These are phyloP conservation scores for Ictalurus punctatus DNA, from an alignment of 2,113 vertebrate species.

Conservation along the genomic window DNA sequence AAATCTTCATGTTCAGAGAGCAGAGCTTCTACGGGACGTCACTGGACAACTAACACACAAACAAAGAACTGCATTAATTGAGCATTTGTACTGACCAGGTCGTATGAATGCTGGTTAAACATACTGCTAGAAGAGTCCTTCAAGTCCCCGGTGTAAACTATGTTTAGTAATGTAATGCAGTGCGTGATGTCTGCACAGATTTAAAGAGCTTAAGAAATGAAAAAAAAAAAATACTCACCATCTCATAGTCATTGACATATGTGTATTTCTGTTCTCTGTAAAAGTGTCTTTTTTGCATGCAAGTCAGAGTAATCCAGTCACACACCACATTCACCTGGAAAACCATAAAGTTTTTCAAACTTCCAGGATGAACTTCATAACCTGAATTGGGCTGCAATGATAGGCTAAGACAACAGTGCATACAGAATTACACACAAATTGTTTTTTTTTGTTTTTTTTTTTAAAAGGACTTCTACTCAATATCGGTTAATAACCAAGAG, in stretches of 20 bases:
- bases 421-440: not conserved
- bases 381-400: not conserved
- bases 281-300: conserved; percentile 76
- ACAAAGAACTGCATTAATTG: not conserved
- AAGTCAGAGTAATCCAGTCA: conserved; percentile 80
- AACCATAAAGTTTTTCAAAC: not conserved
- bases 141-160: not conserved
- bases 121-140: too few relatives aligned
- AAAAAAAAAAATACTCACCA: conserved; percentile 65
- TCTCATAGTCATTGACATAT: conserved; percentile 78
- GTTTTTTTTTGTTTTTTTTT: too few relatives aligned
- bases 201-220: not conserved
- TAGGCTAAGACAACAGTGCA: not conserved
- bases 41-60: conserved; percentile 40
- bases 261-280: conserved; percentile 85
- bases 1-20: not conserved
- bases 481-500: not conserved
- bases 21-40: conserved; percentile 34
- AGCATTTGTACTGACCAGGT: not conserved
- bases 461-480: not conserved
- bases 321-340: conserved; percentile 81
- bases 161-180: not conserved
- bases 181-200: not conserved
- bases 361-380: not conserved
- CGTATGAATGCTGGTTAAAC: not conserved